A percentile compares a stretch with the other conserved stretches of the same genome.
Conservation (phyloP, 2,113 vertebrate species). For the Bos indicus region DNA sequence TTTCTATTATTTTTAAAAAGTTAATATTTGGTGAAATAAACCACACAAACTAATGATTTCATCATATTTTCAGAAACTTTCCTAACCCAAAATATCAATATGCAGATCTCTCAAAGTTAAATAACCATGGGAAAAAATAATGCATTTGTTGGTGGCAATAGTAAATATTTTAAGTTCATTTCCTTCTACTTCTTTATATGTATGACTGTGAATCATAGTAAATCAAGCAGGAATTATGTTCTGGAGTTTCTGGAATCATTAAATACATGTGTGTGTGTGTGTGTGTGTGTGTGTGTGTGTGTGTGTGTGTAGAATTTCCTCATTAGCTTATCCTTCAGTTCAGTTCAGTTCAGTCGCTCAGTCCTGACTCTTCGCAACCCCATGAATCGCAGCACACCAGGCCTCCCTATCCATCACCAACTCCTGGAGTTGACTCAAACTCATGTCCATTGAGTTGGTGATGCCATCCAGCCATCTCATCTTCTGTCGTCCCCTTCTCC, state of each 20-base stretch:
- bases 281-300: background rate
- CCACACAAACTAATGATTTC: background rate
- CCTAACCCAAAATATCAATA: background rate
- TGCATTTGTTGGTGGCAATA: background rate
- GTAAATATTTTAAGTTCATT: background rate
- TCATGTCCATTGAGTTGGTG: too few species aligned
- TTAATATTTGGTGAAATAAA: background rate
- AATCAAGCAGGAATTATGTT: background rate
- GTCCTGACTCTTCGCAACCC: fast-evolving
- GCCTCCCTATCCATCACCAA: background rate
- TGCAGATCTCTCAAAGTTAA: background rate
- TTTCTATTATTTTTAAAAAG: background rate
- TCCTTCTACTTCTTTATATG: background rate
- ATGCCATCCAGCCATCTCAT: too few species aligned
- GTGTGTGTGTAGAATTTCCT: background rate
- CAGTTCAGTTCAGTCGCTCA: background rate
- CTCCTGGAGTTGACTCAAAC: too few species aligned
- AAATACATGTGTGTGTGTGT: background rate
- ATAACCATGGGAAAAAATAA: background rate
- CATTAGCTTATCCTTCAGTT: background rate
- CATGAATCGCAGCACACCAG: background rate
- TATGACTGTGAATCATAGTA: background rate
- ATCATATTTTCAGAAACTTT: background rate
- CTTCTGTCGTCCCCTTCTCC: background rate
- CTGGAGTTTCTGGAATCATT: background rate